Evolutionary conservation across 1,140 invertebrate species (phyloP).

Genomic region (Sitodiplosis mosellana): DNA sequence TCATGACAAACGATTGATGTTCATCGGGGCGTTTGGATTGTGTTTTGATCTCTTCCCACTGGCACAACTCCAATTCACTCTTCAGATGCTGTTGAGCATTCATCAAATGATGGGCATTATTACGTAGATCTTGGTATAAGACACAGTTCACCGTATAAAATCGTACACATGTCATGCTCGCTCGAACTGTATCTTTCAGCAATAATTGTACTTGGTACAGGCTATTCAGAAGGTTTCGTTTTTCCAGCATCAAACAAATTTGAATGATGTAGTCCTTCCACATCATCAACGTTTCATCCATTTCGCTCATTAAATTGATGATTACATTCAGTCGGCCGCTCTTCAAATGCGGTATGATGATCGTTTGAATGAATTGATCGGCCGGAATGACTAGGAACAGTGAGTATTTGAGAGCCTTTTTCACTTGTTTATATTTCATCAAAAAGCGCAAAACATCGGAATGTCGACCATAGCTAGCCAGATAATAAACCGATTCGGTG

Average conservation of each 20-base stretch:
- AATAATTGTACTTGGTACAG: constrained; percentile 49
- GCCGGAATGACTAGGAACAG: constrained; percentile 39
- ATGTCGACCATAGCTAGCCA: constrained; percentile 48
- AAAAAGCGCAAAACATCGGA: constrained; percentile 48
- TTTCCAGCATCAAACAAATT: constrained; percentile 44
- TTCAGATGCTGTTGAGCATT: constrained; percentile 43
- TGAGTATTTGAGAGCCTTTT: constrained; percentile 39
- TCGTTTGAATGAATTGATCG: constrained; percentile 47
- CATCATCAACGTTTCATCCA: constrained; percentile 37
- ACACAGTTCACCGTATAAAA: constrained; percentile 39
- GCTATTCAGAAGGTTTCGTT: constrained; percentile 37
- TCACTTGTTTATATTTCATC: constrained; percentile 38
- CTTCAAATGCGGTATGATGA: constrained; percentile 44
- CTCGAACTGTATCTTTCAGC: constrained; percentile 45
- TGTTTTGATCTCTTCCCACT: constrained; percentile 19
- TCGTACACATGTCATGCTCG: constrained; percentile 50
- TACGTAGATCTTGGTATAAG: constrained; percentile 33
- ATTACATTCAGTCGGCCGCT: constrained; percentile 37
- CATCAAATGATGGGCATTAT: constrained; percentile 31
- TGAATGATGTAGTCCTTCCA: constrained; percentile 49
- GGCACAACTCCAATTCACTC: constrained; percentile 16
- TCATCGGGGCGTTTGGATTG: constrained; percentile 23
- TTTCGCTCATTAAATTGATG: constrained; percentile 35
- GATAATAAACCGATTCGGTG: constrained; percentile 52
- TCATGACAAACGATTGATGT: constrained; percentile 34